Base-by-base conservation (phyloP, 2,888 invertebrate species). In the Melanophora roralis region DNA sequence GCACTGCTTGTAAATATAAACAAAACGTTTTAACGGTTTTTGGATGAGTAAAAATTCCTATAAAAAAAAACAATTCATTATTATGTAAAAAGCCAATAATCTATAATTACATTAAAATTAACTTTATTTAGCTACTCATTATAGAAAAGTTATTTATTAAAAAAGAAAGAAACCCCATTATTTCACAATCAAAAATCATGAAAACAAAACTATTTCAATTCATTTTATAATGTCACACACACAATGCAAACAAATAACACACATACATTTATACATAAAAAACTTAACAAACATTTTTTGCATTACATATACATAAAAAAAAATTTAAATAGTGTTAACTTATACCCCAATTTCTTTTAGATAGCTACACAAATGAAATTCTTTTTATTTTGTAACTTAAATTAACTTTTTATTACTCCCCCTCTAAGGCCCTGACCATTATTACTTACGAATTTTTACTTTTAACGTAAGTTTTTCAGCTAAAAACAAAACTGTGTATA, bases 401-500 rank as follows among this genome's bases (percentile, higher is more conserved):
- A 21, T 8, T 2, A 23, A 23, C 8, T 4, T 12, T 55, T 38
- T 47, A 32, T 11, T 55, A 64, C 21, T 9, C 55, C 55, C 14
- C 7, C 9, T 59, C n/a, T 47, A 14, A 59, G 40, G 21, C 65
- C 40, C 57, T 65, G 73, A 57, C 73, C 59, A 36, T 64, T 59
- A 55, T 71, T 40, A 74, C 49, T 57, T 65, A 64, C 60, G 32
- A 49, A 74, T 40, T 65, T 64, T 74, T 59, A 59, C 12, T 51
- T 51, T 60, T 43, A 59, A 65, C 47, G 23, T 16, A 27, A n/a
- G n/a, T n/a, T 73, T 68, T 69, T 74, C 49, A 74, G 74, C 64
- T 69, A 64, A 62, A 51, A 57, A 36, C 14, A 73, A 68, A 49
- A 78, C 78, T 74, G 74, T 78, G 78, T 78, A 78, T 57, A 78